Percentiles rank a stretch among this genome's conserved stretches.
Conservation (phyloP, 2,113 vertebrate species). For the Phaethornis superciliosus region DNA sequence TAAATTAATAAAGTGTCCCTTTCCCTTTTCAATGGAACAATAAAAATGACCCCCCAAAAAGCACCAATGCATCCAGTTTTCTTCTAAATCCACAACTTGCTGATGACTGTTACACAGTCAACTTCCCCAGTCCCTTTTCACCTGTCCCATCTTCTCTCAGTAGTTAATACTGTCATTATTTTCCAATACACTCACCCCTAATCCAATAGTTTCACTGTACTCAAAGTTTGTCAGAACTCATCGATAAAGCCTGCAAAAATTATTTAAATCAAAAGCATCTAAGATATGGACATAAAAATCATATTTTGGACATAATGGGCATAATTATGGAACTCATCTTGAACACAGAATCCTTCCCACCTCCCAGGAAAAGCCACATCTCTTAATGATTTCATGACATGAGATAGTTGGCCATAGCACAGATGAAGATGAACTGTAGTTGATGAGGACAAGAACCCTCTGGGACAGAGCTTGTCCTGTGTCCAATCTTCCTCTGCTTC, state of each 20-base stretch:
- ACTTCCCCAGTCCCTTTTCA: not conserved
- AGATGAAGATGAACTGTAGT: not conserved
- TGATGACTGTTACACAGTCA: not conserved
- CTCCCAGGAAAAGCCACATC: not conserved
- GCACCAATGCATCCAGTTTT: not conserved
- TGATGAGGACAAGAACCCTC: not conserved
- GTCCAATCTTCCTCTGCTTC: not conserved
- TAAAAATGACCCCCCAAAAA: not conserved
- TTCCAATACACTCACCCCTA: not conserved
- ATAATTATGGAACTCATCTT: not conserved
- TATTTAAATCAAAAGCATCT: not conserved
- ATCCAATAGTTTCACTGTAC: not conserved
- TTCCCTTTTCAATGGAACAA: not conserved
- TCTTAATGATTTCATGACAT: not conserved
- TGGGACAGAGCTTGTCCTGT: not conserved
- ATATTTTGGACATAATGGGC: not conserved
- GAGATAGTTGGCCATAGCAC: not conserved
- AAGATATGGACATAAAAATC: not conserved
- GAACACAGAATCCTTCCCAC: not conserved
- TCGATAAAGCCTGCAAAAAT: not conserved
- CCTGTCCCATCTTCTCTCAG: not conserved
- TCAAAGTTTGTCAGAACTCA: not conserved
- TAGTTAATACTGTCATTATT: not conserved
- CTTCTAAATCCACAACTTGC: not conserved
- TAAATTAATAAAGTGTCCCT: not conserved